Base-by-base conservation (phyloP, 2,113 vertebrate species). In the Ellobius talpinus region DNA sequence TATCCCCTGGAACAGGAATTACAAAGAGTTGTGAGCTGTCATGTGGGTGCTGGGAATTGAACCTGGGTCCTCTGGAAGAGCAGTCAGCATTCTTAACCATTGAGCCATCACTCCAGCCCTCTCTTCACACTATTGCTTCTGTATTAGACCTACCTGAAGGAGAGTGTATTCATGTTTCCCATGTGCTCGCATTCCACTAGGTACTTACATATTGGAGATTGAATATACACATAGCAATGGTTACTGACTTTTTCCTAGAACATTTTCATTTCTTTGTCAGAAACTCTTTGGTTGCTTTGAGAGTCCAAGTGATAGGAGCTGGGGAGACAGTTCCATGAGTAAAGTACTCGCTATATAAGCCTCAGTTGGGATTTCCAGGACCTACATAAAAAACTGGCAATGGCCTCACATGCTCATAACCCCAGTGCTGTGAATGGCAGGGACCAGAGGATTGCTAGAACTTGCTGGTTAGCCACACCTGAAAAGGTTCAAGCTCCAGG, bases 211-310 rank as follows among this genome's bases (percentile, higher is more conserved):
- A 33, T 47, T 63, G 39, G 9, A 68, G 73, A 63, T 52, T 63
- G 42, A 65, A 36, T 68, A 36, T 23, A 47, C 26, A 52, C 24
- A 91, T 73, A 47, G 19, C 16, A 33, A 6, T 42, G 39, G 77
- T 50, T 5, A 17, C 85, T 93, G 7, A 29, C 72, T 79, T 93
- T 94, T 92, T 93, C 65, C 39, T 63, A 72, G 65, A 94, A 87
- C 13, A 61, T 88, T 92, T 58, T 21, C 33, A 90, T 79, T 87
- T 93, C 94, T 78, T 87, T 77, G 55, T 45, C 77, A 85, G 52
- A 82, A 85, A 31, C 33, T 88, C n/a, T 39, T 36, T 65, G 86
- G 79, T 52, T 89, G 45, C 65, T 90, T 72, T 52, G 63, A 94
- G 61, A 73, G 65, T 65, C 23, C 55, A 42, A 8, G 24, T 61